A percentile compares a stretch with the other conserved stretches of the same genome.
phyloP scores from a whole-genome alignment of 2,113 vertebrate species.

The Glaucidium brasilianum region DNA sequence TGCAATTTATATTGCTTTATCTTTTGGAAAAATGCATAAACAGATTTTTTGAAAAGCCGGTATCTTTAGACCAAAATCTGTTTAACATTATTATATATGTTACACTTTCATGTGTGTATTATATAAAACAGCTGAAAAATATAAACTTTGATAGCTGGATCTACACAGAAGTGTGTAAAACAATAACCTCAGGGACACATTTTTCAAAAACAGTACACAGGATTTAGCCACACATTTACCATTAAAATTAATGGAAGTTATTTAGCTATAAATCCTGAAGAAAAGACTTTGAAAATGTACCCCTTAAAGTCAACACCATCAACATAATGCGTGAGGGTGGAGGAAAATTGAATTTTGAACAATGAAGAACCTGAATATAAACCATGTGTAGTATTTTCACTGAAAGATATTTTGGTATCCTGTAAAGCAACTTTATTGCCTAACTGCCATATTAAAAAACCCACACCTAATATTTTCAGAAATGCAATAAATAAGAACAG shows the following conservation, averaged over 20 bases:
- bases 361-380: constrained; percentile 54
- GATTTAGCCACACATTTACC: constrained; percentile 52
- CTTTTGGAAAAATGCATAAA: neutral
- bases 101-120: constrained; percentile 35
- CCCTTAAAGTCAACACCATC: constrained; percentile 45
- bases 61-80: constrained; percentile 27
- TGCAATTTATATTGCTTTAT: neutral
- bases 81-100: constrained; percentile 12
- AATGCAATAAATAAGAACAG: constrained; percentile 47
- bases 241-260: constrained; percentile 67
- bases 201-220: constrained; percentile 49
- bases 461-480: constrained; percentile 65
- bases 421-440: constrained; percentile 71
- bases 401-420: constrained; percentile 59
- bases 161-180: constrained; percentile 53
- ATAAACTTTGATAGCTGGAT: constrained; percentile 52
- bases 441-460: constrained; percentile 70
- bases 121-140: constrained; percentile 56
- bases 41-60: neutral
- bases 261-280: constrained; percentile 41
- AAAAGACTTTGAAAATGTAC: constrained; percentile 50
- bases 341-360: constrained; percentile 57
- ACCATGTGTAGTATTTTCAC: constrained; percentile 57
- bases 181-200: constrained; percentile 48
- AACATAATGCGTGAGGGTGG: neutral